Evolutionary conservation across 1,140 invertebrate genomes (phyloP).

Genomic region (Zaprionus ghesquierei): DNA sequence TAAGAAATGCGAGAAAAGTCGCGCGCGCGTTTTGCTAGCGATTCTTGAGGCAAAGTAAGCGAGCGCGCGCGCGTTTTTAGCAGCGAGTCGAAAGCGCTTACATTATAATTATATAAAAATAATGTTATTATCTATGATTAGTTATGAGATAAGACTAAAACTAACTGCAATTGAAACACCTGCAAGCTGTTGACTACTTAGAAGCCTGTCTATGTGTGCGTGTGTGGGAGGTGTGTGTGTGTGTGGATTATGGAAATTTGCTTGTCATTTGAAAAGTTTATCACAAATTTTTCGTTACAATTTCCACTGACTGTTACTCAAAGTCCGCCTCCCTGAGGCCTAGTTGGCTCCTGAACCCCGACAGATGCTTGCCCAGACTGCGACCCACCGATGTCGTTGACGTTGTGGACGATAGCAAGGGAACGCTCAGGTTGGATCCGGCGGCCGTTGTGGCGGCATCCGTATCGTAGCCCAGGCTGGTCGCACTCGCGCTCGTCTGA

Average conservation of each 20-base stretch:
- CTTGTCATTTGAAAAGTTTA: slow-evolving; percentile 71
- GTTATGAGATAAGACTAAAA: slow-evolving; percentile 27
- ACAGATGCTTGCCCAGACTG: slow-evolving; percentile 78
- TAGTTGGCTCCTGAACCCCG: slow-evolving; percentile 81
- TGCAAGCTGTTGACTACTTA: slow-evolving; percentile 56
- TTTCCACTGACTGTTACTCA: slow-evolving; percentile 43
- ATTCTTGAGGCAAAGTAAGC: slow-evolving; percentile 20
- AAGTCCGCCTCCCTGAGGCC: slow-evolving; percentile 67
- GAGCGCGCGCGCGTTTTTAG: slow-evolving; percentile 31
- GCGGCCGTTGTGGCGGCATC: slow-evolving; percentile 40
- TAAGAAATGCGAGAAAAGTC: slow-evolving; percentile 62
- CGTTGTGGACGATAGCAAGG: slow-evolving; percentile 42
- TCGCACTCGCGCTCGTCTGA: slow-evolving; percentile 50
- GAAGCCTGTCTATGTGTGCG: slow-evolving; percentile 49
- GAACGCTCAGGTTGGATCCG: slow-evolving; percentile 4
- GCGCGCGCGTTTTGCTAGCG: slow-evolving; percentile 6
- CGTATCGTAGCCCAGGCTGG: slow-evolving; percentile 32
- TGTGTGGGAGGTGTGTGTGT: slow-evolving; percentile 9
- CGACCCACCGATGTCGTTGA: slow-evolving; percentile 57
- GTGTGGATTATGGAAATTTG: slow-evolving; percentile 43
- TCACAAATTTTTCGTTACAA: slow-evolving; percentile 64
- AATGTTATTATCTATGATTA: slow-evolving; percentile 16
- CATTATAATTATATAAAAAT: slow-evolving; percentile 46
- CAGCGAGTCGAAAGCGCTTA: slow-evolving; percentile 37
- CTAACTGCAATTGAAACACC: slow-evolving; percentile 63